Conservation (phyloP, 2,797 vertebrate genomes). For the Enteromius argenteus region DNA sequence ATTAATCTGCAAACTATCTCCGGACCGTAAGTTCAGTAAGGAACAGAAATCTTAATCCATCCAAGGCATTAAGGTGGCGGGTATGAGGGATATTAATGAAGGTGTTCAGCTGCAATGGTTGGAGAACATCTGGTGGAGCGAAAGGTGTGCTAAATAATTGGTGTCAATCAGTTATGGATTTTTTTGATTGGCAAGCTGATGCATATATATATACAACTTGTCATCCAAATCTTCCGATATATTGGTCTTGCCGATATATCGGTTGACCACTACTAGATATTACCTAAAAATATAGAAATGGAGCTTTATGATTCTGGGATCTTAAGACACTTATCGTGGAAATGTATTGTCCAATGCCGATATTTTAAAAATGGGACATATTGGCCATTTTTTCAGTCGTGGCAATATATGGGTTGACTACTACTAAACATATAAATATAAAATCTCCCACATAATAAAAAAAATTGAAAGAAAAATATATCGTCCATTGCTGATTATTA, state of each 20-base stretch:
- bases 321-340: background rate
- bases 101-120: background rate
- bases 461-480: too few relatives aligned
- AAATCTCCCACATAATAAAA: too few relatives aligned
- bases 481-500: too few relatives aligned
- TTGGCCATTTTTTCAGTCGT: background rate
- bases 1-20: background rate
- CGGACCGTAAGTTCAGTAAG: background rate
- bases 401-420: background rate
- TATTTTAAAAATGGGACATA: background rate
- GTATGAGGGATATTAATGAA: background rate
- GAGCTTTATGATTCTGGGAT: background rate
- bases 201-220: background rate
- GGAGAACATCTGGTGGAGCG: background rate
- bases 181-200: background rate
- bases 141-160: background rate
- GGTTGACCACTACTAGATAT: background rate
- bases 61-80: background rate
- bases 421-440: background rate
- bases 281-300: background rate
- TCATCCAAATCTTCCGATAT: background rate
- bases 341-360: background rate
- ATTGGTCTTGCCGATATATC: background rate
- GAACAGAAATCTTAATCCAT: background rate
- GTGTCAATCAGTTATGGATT: background rate